Base-by-base conservation (phyloP, 2,797 vertebrate genomes). In the Picus viridis region DNA sequence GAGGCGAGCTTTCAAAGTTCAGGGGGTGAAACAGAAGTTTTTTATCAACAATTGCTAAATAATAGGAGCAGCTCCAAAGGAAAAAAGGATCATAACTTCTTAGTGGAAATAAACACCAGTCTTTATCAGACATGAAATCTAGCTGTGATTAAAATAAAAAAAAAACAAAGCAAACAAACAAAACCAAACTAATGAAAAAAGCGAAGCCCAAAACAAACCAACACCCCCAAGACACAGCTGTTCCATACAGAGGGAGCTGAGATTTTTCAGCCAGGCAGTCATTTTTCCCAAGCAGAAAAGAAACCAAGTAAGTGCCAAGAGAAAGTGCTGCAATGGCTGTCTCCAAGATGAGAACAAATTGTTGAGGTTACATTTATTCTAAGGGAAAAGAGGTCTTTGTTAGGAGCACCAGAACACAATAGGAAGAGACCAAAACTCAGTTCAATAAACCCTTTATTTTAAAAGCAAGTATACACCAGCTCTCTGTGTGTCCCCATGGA, bases 391-490 rank as follows among this genome's bases (percentile, higher is more conserved):
- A 92, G 26, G 64, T 76, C 86, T 93, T 96, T 71, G 82, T 68
- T 82, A 91, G 58, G 47, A 86, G 30, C 39, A 73, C 58, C 24
- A 58, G 45, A 88, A 45, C 72, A 72, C 3, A 1, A 82, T 16
- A 62, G 47, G 26, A 88, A 64, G 45, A 88, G 54, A 79, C 41
- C 0, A 0, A 84, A 91, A 80, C 34, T 39, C 27, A 12, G 41
- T 87, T 95, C 88, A 92, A 78, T 89, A 90, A 94, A 83, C 3
- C 20, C 12, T 63, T 86, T 77, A 36, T 75, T 95, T 91, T 86
- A 91, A 93, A 91, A 54, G 65, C 64, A 90, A 92, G 77, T 89
- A 74, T 71, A 68, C 61, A 72, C 65, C 84, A 86, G 30, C 14
- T 65, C 30, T 84, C 64, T 59, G 45, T 53, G 69, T 8, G 16